These are phyloP conservation scores for Betta splendens DNA, from an alignment of 2,797 vertebrate genomes.

Conservation along the genomic window DNA sequence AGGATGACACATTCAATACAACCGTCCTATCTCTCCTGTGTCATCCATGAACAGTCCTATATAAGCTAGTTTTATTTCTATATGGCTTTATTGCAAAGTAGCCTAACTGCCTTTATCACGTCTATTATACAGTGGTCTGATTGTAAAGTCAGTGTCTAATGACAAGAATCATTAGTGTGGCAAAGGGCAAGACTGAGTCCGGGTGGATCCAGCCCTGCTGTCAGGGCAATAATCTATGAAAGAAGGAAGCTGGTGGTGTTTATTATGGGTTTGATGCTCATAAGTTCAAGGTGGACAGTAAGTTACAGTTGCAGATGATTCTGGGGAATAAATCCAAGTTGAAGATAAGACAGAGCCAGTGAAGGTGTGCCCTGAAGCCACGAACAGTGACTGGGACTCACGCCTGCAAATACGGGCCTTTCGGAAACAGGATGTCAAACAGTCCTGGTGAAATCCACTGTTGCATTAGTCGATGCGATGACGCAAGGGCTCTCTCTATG, in stretches of 20 bases:
- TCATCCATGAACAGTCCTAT: neutral
- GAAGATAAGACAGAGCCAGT: slow-evolving; percentile 23
- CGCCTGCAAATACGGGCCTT: too few relatives aligned
- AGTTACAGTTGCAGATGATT: neutral
- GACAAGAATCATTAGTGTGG: slow-evolving; percentile 12
- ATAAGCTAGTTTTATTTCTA: neutral
- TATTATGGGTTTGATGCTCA: slow-evolving; percentile 4
- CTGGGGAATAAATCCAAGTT: neutral
- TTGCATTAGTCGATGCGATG: slow-evolving; percentile 49
- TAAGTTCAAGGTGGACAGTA: neutral
- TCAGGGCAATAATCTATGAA: neutral
- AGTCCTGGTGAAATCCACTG: slow-evolving; percentile 36
- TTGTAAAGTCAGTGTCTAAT: neutral
- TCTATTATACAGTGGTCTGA: neutral
- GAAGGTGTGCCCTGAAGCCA: neutral
- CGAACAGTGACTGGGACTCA: too few relatives aligned
- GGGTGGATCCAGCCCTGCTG: neutral
- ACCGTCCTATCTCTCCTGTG: neutral
- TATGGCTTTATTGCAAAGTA: neutral
- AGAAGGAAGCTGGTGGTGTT: neutral
- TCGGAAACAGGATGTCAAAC: slow-evolving; percentile 60
- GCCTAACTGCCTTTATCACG: neutral
- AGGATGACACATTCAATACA: neutral
- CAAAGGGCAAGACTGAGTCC: neutral
- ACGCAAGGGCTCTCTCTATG: slow-evolving; percentile 14